These are phyloP conservation scores for Pseudochirops cupreus DNA, from an alignment of 2,797 vertebrate species.

Conservation along the genomic window DNA sequence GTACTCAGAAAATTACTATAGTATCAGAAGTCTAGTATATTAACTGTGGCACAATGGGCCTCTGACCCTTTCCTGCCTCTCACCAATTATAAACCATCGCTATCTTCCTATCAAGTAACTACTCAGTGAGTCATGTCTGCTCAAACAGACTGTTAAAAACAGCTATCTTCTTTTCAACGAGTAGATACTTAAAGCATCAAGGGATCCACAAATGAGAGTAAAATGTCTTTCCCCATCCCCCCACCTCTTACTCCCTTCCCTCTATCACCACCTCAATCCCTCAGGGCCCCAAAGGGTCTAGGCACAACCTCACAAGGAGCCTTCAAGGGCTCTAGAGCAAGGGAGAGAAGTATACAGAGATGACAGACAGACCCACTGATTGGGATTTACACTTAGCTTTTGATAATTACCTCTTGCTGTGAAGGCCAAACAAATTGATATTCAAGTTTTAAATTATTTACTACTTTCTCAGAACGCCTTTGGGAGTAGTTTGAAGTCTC, in stretches of 20 bases:
- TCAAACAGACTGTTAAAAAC: neutral
- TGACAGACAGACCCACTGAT: neutral
- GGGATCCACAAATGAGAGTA: neutral
- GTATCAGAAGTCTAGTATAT: neutral
- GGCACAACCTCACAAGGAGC: neutral
- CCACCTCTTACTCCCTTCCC: neutral
- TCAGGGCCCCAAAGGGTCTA: neutral
- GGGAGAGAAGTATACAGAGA: neutral
- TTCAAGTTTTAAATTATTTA: neutral
- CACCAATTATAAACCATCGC: neutral
- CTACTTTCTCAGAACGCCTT: neutral
- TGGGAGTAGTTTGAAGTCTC: neutral
- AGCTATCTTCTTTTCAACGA: neutral
- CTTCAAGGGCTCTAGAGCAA: neutral
- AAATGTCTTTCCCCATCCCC: neutral
- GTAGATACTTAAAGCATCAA: neutral
- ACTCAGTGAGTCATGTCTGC: neutral
- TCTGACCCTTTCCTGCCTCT: neutral
- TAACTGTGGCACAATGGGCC: neutral
- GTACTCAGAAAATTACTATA: too few species aligned
- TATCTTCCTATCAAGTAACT: neutral
- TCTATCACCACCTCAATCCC: neutral
- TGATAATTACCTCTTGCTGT: neutral
- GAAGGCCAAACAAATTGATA: neutral
- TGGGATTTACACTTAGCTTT: neutral